Conservation (phyloP, 2,113 vertebrate species). For the Myrmophylax atrothorax region DNA sequence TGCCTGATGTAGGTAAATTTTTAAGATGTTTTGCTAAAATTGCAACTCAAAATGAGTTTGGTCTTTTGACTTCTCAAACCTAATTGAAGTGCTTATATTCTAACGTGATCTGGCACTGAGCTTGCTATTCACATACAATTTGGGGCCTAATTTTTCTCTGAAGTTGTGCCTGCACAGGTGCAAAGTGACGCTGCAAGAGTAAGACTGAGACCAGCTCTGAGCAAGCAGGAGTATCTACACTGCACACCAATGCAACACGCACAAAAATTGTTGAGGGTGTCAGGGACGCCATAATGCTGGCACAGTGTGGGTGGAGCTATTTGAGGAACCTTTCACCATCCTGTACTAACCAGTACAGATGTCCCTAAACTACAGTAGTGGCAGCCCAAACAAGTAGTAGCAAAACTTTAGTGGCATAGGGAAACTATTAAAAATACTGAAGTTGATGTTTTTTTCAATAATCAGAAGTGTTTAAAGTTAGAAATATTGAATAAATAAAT, state of each 20-base stretch:
- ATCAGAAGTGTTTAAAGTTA: background rate
- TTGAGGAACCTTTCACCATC: background rate
- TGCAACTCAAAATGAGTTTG: background rate
- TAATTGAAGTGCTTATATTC: background rate
- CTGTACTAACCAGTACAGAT: background rate
- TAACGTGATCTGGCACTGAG: background rate
- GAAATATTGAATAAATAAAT: background rate
- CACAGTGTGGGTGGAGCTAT: fast-evolving
- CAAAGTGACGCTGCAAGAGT: background rate
- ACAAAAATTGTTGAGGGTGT: background rate
- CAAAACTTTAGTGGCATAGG: background rate
- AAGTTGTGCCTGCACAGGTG: background rate
- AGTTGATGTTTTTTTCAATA: background rate
- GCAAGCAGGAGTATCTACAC: background rate
- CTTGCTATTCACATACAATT: background rate
- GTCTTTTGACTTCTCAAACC: background rate
- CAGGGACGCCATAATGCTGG: fast-evolving
- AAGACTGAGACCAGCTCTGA: fast-evolving
- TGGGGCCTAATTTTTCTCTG: background rate
- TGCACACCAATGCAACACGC: fast-evolving
- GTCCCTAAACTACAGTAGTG: background rate
- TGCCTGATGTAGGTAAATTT: background rate
- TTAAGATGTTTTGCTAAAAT: background rate
- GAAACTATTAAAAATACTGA: background rate
- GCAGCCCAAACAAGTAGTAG: background rate